Conservation (phyloP, 1,140 invertebrate genomes). For the Spodoptera litura region DNA sequence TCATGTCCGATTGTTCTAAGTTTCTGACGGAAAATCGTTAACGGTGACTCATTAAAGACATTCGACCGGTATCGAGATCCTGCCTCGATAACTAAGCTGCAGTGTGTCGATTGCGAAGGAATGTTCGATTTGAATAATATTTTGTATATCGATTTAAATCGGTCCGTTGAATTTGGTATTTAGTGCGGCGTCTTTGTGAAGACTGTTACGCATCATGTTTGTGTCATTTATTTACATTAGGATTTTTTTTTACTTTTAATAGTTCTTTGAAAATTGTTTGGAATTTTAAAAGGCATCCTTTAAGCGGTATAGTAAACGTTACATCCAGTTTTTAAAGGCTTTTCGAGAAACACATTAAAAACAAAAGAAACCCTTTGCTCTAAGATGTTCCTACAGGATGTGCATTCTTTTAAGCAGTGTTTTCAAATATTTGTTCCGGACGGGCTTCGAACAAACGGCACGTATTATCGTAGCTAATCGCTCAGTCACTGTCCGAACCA, state of each 20-base stretch:
- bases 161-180: background rate
- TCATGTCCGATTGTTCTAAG: constrained; percentile 79
- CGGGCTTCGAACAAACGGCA: too few relatives aligned
- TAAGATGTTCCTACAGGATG: too few relatives aligned
- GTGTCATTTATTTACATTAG: constrained; percentile 18
- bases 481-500: too few relatives aligned
- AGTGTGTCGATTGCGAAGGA: constrained; percentile 38
- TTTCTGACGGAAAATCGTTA: constrained; percentile 81
- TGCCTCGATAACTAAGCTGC: constrained; percentile 59
- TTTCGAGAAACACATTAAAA: too few relatives aligned
- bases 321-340: too few relatives aligned
- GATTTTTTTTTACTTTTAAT: background rate
- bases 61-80: constrained; percentile 68
- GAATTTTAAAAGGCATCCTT: background rate
- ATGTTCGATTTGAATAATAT: constrained; percentile 45
- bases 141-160: constrained; percentile 6
- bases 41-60: constrained; percentile 83
- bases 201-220: constrained; percentile 9
- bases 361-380: too few relatives aligned
- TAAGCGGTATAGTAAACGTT: too few relatives aligned
- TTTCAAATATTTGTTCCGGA: too few relatives aligned
- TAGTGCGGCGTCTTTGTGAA: constrained; percentile 34
- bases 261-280: background rate
- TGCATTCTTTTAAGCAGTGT: too few relatives aligned
- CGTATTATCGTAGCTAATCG: too few relatives aligned